Base-by-base conservation (phyloP, 2,888 invertebrate genomes). In the Mimas tiliae region DNA sequence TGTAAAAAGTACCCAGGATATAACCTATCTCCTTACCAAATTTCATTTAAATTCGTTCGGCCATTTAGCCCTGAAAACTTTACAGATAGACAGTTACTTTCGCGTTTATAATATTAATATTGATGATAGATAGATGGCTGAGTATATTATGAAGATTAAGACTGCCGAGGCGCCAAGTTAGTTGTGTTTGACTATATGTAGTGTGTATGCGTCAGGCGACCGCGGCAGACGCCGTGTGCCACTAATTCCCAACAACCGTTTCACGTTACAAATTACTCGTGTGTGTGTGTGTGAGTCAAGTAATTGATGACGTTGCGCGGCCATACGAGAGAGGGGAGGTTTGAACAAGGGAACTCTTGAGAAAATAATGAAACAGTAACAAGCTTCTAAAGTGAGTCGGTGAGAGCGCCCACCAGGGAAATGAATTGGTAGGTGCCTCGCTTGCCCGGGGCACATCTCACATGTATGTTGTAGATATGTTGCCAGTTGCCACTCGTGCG, bases 181-280 rank as follows among this genome's bases (percentile, higher is more conserved):
- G 45, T 14, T 3, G 14, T 11, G 14, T 45, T 45, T 1, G 16
- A n/a, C 51, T 27, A 9, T 27, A 27, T 52, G 14, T 12, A 51
- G 11, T 21, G 21, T 51, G 21, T 51, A 51, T 12, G 34, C 8
- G n/a, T 33, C 34, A 51, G 27, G 34, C 8, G n/a, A 53, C 34
- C 53, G 53, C 33, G 53, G 45, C 45, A 45, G 45, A 45, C 14
- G 45, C 45, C 45, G 14, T 45, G 12, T 42, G 58, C 3, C 14
- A 42, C 58, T 58, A 58, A 58, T 42, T 19, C 58, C 42, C 42
- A 8, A 58, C 58, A 42, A 21, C 38, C 38, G 42, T 38, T 58
- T 11, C 58, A 42, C 38, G 42, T 58, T 58, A 58, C 58, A 58
- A 58, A 58, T 58, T 42, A 58, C 58, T 19, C 38, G 2, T 12